Conservation (phyloP, 2,888 invertebrate genomes). For the Chloroclystis v-ata region DNA sequence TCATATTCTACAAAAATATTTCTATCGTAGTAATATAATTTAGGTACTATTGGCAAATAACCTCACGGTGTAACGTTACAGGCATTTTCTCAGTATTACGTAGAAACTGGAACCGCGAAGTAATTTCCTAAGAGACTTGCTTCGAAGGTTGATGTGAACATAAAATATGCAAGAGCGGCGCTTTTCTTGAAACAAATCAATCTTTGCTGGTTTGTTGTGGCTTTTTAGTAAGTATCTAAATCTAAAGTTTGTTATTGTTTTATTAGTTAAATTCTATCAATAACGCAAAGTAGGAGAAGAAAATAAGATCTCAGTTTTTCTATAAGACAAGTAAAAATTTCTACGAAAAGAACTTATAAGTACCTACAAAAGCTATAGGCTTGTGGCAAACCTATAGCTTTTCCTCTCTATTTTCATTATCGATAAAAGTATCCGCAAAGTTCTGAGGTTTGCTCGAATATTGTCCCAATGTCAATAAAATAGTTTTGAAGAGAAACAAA, state of each 20-base stretch:
- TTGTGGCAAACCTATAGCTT: too few species aligned
- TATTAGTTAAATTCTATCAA: too few species aligned
- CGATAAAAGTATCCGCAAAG: not conserved
- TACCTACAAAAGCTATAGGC: too few species aligned
- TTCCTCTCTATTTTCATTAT: too few species aligned
- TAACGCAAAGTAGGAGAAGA: too few species aligned
- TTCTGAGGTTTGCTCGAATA: not conserved
- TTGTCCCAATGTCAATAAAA: not conserved
- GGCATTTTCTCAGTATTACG: not conserved
- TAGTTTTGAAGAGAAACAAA: not conserved
- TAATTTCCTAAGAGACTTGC: constrained; percentile 1
- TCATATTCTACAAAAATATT: too few species aligned
- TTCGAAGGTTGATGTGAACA: not conserved
- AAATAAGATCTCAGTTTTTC: too few species aligned
- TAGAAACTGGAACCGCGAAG: not conserved
- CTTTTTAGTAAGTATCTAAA: too few species aligned
- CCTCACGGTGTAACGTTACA: not conserved
- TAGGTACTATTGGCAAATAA: not conserved
- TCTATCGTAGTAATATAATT: too few species aligned
- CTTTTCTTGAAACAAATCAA: not conserved
- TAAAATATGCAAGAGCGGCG: not conserved
- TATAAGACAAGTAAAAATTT: too few species aligned
- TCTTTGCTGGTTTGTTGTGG: not conserved
- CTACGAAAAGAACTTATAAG: too few species aligned
- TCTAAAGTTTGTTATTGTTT: too few species aligned